Base-by-base conservation (phyloP, 2,888 invertebrate species). In the Ophion slaviceki region DNA sequence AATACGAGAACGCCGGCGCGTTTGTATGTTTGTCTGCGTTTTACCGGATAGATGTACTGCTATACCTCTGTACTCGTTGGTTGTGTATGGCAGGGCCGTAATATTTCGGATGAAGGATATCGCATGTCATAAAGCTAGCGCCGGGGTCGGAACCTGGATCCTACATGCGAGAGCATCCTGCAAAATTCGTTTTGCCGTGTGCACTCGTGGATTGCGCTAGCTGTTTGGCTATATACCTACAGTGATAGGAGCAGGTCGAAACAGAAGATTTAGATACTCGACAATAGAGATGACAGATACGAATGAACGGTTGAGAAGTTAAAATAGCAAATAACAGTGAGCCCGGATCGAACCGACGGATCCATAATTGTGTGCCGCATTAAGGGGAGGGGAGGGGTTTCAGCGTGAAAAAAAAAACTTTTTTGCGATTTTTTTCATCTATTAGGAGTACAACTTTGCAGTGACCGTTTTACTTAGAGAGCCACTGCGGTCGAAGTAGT, bases 21-120 rank as follows among this genome's bases (percentile, higher is more conserved):
- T 59, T 53, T 74, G 61, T 59, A n/a, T 11, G 20, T 17, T 17
- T 36, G 72, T 36, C 57, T 68, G 61, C 20, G 76, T 45, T 76
- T 76, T 72, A 47, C 66, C 61, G 76, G 80, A 79, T 67, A 61
- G 70, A 71, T 74, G 81, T 67, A 78, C 77, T 24, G 59, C 67
- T 66, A 86, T 86, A 84, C 59, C 83, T 77, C 70, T 84, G 80
- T 84, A 28, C 80, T 68, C 53, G 66, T 71, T 20, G 72, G 32
- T n/a, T 59, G 61, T 70, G 70, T 70, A 70, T 64, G 84, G 71
- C 72, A 57, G 75, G 76, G 88, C 53, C 87, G 88, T 91, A 89
- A 90, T 91, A 91, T 91, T 92, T 92, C 88, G 90, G 88, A 91
- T 91, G 89, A 92, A 91, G 92, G 90, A 91, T 92, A 93, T 93